These are phyloP conservation scores for Falco biarmicus DNA, from an alignment of 2,797 vertebrate species.

Conservation along the genomic window DNA sequence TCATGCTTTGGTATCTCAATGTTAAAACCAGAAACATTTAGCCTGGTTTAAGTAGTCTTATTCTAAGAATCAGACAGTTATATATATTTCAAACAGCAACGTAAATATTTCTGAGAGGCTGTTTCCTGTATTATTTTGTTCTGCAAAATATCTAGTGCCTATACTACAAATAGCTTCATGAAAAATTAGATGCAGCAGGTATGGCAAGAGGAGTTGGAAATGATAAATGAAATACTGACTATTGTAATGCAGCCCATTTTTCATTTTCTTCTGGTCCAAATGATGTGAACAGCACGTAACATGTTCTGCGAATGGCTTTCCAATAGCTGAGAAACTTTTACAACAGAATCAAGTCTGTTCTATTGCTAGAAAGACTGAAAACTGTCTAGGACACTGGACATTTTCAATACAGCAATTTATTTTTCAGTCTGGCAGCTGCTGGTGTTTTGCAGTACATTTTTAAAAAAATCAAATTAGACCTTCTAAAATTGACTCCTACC, in stretches of 20 bases:
- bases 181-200: neutral
- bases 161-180: neutral
- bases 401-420: neutral
- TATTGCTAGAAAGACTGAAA: neutral
- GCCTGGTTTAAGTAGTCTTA: neutral
- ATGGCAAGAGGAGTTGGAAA: neutral
- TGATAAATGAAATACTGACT: neutral
- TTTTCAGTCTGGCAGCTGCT: neutral
- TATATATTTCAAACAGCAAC: neutral
- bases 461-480: neutral
- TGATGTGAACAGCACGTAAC: fast-evolving
- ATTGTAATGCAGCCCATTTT: neutral
- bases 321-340: neutral
- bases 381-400: neutral
- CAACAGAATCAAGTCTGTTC: neutral
- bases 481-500: neutral
- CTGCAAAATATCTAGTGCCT: neutral
- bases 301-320: neutral
- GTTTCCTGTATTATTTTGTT: neutral
- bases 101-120: neutral
- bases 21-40: neutral
- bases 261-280: neutral
- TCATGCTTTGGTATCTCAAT: neutral
- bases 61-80: neutral
- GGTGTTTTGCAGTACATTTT: neutral